Evolutionary conservation across 2,888 invertebrate species (phyloP), one percentile per base, ranked within the genome.

Genomic region (Ormyrus labotus): DNA sequence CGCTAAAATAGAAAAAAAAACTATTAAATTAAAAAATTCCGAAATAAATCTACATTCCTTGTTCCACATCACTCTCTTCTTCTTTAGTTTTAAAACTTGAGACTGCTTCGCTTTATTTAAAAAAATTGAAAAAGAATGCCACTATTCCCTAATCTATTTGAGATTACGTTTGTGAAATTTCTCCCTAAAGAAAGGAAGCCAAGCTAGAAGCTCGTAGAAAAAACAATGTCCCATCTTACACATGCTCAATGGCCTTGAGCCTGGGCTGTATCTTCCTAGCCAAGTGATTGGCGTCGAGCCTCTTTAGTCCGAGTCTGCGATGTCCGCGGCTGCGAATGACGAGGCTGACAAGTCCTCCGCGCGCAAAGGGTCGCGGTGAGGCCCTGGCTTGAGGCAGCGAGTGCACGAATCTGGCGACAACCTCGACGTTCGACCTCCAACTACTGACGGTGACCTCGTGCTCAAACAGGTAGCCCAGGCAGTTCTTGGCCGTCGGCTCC

Each of bases 361-460:
- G 85, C 34, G 73, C 84, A 81, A 51, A 85, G 68, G 61, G 76
- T 81, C 53, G 84, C 68, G 57, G 71, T 3, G 13, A 13, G 19
- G 72, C 57, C 34, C 83, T 78, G 45, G 74, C 72, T 50, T 83
- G 83, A 63, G 82, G 84, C 57, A 87, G 74, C n/a, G 85, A 83
- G 71, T 89, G 87, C 50, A 87, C 82, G 75, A 88, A 88, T 79
- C 84, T 85, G 11, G 87, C 88, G 47, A 87, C 84, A 7, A 89
- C 73, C 83, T 88, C 87, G 55, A 89, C 83, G 50, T 81, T 85
- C 47, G 84, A 80, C 0, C 83, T 82, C 1, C 85, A 84, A 50
- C 85, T 86, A 45, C 83, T 84, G 19, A 89, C 83, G 19, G 85
- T 84, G 19, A 88, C 85, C 68, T 88, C 86, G 81, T 88, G 88